Base-by-base conservation (phyloP, 2,797 vertebrate species). In the Sebastolobus alascanus region DNA sequence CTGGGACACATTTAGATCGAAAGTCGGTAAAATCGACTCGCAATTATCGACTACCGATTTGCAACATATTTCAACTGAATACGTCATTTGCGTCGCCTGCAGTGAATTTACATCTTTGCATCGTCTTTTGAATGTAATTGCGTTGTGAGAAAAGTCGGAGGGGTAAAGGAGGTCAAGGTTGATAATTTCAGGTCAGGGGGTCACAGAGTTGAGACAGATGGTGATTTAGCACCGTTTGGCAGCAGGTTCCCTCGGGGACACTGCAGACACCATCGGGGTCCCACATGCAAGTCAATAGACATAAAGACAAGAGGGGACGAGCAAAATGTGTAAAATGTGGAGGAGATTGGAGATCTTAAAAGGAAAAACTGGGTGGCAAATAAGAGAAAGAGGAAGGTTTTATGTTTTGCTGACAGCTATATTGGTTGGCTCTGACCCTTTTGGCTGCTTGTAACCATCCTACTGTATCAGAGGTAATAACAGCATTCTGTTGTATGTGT, bases 131-230 rank as follows among this genome's bases (percentile, higher is more conserved):
- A n/a, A 22, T 65, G 37, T 68, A 29, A 8, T 4, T 55, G 46
- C 8, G 46, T 50, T 3, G 29, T 6, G 84, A 69, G 83, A 90
- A 88, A 89, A 85, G 73, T 37, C 84, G 84, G 59, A 61, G 80
- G 66, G 80, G 70, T n/a, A 43, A 63, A 22, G 94, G 92, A 22
- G 94, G 92, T 95, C 93, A 94, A 89, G 86, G 86, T 82, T 89
- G 91, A 89, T 73, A 13, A 74, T 86, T 85, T 89, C 50, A 88
- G 92, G 92, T 93, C 94, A 93, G 92, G 71, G 91, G 92, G 94
- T 90, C 89, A 89, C 76, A 90, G 83, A 76, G 75, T 71, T 61
- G 83, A 77, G 90, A 89, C 94, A 96, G 94, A 95, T 94, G 94
- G 93, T 84, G 81, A 94, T 93, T 93, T 92, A 89, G 40, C 38